Evolutionary conservation across 35 echinoderm and acorn worm species (phyloP), one percentile per base, ranked within the genome.

Genomic region (Hemicentrotus pulcherrimus): DNA sequence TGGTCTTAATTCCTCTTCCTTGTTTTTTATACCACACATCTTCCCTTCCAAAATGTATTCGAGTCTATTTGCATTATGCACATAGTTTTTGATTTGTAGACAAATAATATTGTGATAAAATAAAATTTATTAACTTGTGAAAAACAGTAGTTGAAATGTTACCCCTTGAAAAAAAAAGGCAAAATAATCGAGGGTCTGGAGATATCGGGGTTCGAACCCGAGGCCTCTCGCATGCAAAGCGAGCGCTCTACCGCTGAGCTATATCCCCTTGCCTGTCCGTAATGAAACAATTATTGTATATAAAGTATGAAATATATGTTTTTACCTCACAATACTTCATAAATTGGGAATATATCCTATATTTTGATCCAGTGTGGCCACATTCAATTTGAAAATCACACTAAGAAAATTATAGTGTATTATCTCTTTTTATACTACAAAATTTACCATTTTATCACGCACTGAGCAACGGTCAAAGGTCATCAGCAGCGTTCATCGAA

Each of bases 221-320:
- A 95, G 96, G 96, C 96, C 96, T 97, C 95, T 61, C 92, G 95
- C 96, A 97, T 97, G 96, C 96, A 97, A 97, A 97, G 96, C 96
- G 92, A 86, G 95, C 96, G 96, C 96, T 97, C 96, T 97, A 97
- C 96, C 96, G 86, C 96, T 97, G 96, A 97, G 96, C 96, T 97
- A 97, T 93, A 93, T 48, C 91, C 91, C 91, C 91, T 93, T 90
- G 88, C 88, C 4, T 6, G 22, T 7, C 2, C 18, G 0, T n/a
- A 0, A 4, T 0, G 65, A 28, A n/a, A n/a, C n/a, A n/a, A n/a
- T n/a, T n/a, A n/a, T n/a, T n/a, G n/a, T n/a, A n/a, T n/a, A n/a
- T n/a, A n/a, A n/a, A n/a, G n/a, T n/a, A n/a, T n/a, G n/a, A n/a
- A n/a, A n/a, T n/a, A n/a, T n/a, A n/a, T n/a, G n/a, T n/a, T n/a